Evolutionary conservation across 2,113 vertebrate species (phyloP).

Genomic region (Phyllostomus discolor): DNA sequence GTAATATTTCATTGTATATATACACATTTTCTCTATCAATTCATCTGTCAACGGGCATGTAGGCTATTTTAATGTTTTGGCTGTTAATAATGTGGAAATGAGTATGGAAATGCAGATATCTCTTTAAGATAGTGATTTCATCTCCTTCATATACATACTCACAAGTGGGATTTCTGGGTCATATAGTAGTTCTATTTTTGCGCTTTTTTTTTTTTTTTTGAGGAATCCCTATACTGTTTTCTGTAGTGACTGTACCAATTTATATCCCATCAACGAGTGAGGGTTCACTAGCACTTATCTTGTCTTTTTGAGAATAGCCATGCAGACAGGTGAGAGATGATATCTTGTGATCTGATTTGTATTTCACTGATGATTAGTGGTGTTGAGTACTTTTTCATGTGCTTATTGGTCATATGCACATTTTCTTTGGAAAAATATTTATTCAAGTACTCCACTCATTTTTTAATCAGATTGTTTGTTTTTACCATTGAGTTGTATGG

Average conservation of each 20-base stretch:
- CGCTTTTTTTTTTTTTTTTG: not conserved
- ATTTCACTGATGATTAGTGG: not conserved
- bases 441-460: not conserved
- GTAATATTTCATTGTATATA: not conserved
- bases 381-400: not conserved
- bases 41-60: not conserved
- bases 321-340: not conserved
- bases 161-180: not conserved
- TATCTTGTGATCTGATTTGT: not conserved
- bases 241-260: not conserved
- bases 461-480: not conserved
- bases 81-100: not conserved
- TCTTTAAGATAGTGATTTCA: not conserved
- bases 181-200: not conserved
- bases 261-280: not conserved
- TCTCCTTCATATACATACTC: not conserved
- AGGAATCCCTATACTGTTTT: not conserved
- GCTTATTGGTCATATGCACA: not conserved
- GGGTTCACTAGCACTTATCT: not conserved
- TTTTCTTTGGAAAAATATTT: not conserved
- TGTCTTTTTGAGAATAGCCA: not conserved
- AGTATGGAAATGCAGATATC: not conserved
- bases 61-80: not conserved
- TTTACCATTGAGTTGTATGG: not conserved
- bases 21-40: not conserved